phyloP scores from a whole-genome alignment of 30 jellyfish, hydroid and myxozoan genomes.

The Catostylus mosaicus region DNA sequence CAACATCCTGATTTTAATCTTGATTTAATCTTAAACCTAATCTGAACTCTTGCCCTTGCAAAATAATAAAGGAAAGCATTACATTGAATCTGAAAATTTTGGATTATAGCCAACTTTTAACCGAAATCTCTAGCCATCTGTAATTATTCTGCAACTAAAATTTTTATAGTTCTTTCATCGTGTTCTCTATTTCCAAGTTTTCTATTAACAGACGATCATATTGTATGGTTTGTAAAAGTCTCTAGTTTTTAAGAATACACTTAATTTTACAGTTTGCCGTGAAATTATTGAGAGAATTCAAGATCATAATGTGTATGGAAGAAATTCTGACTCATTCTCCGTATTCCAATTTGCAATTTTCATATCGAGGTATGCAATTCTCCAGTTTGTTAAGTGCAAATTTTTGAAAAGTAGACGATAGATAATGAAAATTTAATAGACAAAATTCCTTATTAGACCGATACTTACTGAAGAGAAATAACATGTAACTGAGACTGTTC shows the following conservation, averaged over 20 bases:
- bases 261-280: not conserved
- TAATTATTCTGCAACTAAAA: too few species aligned
- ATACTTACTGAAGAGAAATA: not conserved
- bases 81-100: not conserved
- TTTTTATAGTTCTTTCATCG: too few species aligned
- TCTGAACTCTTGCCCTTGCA: too few species aligned
- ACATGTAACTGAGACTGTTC: too few species aligned
- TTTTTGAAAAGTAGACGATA: not conserved
- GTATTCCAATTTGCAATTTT: slow-evolving; percentile 51
- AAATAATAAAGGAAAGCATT: too few species aligned
- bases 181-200: not conserved
- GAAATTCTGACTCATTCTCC: slow-evolving; percentile 20
- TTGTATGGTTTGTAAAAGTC: not conserved
- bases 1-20: too few species aligned
- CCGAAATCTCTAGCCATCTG: not conserved
- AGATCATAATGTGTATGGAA: not conserved
- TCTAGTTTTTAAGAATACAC: not conserved
- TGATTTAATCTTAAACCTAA: too few species aligned
- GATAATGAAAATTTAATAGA: not conserved
- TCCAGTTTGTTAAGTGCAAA: not conserved
- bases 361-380: slow-evolving; percentile 28
- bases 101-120: not conserved
- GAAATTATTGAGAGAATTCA: slow-evolving; percentile 29
- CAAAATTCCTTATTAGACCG: too few species aligned
- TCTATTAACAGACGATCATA: not conserved